These are phyloP conservation scores for Drepana falcataria DNA, from an alignment of 2,888 invertebrate species.

Conservation along the genomic window DNA sequence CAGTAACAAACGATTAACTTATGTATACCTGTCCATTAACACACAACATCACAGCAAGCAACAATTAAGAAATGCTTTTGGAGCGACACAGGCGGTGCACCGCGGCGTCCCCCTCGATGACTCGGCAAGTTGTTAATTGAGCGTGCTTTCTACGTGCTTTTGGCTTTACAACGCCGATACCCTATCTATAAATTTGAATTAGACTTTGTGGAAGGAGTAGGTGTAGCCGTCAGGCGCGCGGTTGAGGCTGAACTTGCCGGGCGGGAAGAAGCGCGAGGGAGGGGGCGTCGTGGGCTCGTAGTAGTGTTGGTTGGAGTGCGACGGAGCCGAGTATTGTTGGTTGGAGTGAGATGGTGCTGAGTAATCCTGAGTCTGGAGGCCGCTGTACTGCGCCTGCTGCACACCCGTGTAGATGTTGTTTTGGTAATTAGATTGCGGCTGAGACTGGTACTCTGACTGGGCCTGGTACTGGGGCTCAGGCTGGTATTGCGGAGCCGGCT, in stretches of 20 bases:
- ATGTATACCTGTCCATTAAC: slow-evolving; percentile 66
- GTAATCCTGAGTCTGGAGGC: slow-evolving; percentile 56
- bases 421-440: slow-evolving; percentile 51
- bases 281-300: slow-evolving; percentile 81
- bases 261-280: slow-evolving; percentile 88
- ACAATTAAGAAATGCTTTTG: slow-evolving; percentile 73
- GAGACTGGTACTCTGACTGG: slow-evolving; percentile 52
- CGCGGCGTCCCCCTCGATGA: slow-evolving; percentile 55
- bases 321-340: slow-evolving; percentile 23
- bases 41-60: slow-evolving; percentile 77
- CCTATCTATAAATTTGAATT: slow-evolving; percentile 52
- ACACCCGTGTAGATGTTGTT: slow-evolving; percentile 69
- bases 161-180: slow-evolving; percentile 55
- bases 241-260: slow-evolving; percentile 91
- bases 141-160: slow-evolving; percentile 60
- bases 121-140: slow-evolving; percentile 68
- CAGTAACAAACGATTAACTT: slow-evolving; percentile 52
- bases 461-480: slow-evolving; percentile 45
- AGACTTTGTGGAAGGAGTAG: slow-evolving; percentile 87
- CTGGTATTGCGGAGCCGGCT: slow-evolving; percentile 54
- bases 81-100: slow-evolving; percentile 46
- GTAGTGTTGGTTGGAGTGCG: slow-evolving; percentile 62
- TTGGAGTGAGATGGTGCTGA: slow-evolving; percentile 32
- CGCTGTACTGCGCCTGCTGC: slow-evolving; percentile 71
- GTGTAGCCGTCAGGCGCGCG: slow-evolving; percentile 93